Conservation (phyloP, 2,797 vertebrate species). For the Lagorchestes hirsutus region DNA sequence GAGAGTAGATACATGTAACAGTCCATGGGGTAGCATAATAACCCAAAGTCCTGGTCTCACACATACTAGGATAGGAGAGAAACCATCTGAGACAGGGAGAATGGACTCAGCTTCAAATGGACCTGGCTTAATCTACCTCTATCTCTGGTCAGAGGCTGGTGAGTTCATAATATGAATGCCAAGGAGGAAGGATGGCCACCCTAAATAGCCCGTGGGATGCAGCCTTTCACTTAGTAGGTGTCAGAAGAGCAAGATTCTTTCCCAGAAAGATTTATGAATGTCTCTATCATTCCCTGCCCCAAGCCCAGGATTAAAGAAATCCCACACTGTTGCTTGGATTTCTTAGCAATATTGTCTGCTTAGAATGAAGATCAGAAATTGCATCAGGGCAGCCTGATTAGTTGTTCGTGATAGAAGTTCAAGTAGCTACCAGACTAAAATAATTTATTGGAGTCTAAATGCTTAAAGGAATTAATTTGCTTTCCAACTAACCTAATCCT, state of each 20-base stretch:
- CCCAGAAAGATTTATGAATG: background rate
- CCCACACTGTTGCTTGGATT: background rate
- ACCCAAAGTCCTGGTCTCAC: too few relatives aligned
- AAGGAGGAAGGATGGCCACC: background rate
- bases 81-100: background rate
- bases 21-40: too few relatives aligned
- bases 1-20: too few relatives aligned
- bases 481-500: background rate
- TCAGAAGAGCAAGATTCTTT: constrained; percentile 9
- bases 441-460: background rate
- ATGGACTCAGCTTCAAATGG: background rate
- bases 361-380: background rate
- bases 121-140: background rate
- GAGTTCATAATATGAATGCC: background rate
- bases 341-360: background rate
- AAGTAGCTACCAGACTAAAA: background rate
- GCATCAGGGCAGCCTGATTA: background rate
- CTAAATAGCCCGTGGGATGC: background rate
- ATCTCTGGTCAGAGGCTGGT: background rate
- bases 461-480: background rate
- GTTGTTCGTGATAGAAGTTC: background rate
- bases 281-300: background rate
- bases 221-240: background rate
- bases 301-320: background rate
- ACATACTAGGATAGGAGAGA: background rate